Conservation (phyloP, 2,888 invertebrate species). For the Tetanocera ferruginea region DNA sequence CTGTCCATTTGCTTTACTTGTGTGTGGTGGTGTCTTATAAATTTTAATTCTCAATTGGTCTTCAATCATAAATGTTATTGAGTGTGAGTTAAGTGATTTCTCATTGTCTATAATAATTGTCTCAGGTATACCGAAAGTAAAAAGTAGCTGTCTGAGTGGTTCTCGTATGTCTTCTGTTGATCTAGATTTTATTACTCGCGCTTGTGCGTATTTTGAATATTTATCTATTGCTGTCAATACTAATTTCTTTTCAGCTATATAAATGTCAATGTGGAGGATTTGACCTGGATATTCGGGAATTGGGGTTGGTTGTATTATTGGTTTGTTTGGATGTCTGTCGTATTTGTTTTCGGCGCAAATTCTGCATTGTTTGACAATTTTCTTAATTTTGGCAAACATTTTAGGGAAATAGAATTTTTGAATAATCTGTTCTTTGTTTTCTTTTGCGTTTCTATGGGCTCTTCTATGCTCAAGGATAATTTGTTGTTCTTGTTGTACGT, state of each 20-base stretch:
- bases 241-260: slow-evolving; percentile 11
- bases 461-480: slow-evolving; percentile 31
- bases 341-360: slow-evolving; percentile 35
- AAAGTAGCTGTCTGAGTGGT: background rate
- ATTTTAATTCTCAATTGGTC: background rate
- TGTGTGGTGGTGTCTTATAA: too few species aligned
- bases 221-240: background rate
- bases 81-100: too few species aligned
- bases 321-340: too few species aligned
- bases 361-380: too few species aligned
- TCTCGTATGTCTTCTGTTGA: background rate
- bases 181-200: background rate
- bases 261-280: slow-evolving; percentile 33
- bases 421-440: too few species aligned
- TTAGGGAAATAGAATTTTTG: too few species aligned
- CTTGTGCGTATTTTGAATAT: slow-evolving; percentile 1
- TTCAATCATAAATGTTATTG: too few species aligned
- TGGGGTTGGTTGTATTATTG: background rate
- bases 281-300: background rate
- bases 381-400: too few species aligned
- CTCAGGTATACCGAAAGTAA: background rate
- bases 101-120: too few species aligned
- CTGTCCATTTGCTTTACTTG: too few species aligned
- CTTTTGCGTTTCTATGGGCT: slow-evolving; percentile 40
- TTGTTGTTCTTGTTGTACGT: slow-evolving; percentile 15